Conservation (phyloP, 1,140 invertebrate genomes). For the Microplitis mediator region DNA sequence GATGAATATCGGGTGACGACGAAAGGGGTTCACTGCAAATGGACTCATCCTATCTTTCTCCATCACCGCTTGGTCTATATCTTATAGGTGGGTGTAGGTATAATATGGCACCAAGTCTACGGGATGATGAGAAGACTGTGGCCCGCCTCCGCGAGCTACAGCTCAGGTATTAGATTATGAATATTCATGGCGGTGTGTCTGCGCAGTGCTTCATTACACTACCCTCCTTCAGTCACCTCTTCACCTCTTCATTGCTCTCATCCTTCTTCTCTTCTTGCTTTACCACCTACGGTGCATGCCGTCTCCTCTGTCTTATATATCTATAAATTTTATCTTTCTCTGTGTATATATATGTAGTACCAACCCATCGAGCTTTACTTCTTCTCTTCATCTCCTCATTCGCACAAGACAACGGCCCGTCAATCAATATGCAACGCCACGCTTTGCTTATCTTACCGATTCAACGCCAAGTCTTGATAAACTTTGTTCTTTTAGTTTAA, state of each 20-base stretch:
- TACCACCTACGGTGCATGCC: neutral
- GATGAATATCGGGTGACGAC: conserved; percentile 20
- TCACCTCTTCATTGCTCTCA: conserved; percentile 31
- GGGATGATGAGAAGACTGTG: conserved; percentile 59
- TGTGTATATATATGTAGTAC: neutral
- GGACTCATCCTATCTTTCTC: conserved; percentile 6
- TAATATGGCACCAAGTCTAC: conserved; percentile 58
- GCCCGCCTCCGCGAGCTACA: conserved; percentile 58
- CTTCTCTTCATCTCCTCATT: conserved; percentile 39
- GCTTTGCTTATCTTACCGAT: conserved; percentile 58
- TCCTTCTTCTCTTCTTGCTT: conserved; percentile 37
- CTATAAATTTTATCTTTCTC: conserved; percentile 23
- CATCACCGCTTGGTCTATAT: neutral
- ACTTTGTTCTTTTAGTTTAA: conserved; percentile 1
- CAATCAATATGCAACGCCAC: conserved; percentile 62
- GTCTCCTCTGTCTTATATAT: no score
- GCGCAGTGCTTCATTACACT: conserved; percentile 62
- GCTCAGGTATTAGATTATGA: conserved; percentile 64
- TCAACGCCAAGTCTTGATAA: conserved; percentile 3
- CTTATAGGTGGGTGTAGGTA: conserved; percentile 47
- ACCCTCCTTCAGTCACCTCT: conserved; percentile 37
- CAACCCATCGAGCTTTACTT: conserved; percentile 19
- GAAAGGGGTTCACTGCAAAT: conserved; percentile 12
- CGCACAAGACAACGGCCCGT: conserved; percentile 39
- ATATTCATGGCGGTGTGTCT: conserved; percentile 63